These are phyloP conservation scores for Nemapogon koenigi DNA, from an alignment of 2,888 invertebrate genomes.

Conservation along the genomic window DNA sequence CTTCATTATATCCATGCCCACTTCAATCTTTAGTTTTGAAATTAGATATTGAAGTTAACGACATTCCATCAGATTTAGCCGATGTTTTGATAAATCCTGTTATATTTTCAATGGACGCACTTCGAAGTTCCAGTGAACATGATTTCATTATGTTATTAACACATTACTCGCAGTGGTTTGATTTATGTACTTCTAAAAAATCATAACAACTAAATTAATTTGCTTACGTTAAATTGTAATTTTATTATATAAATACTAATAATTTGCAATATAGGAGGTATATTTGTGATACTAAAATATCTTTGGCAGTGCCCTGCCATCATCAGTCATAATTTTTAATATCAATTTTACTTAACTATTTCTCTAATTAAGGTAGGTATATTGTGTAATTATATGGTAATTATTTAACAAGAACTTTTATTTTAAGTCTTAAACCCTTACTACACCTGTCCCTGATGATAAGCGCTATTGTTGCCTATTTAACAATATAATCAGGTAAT, in stretches of 20 bases:
- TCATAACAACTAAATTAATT: slow-evolving; percentile 3
- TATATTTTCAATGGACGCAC: slow-evolving; percentile 23
- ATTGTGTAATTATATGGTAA: too few relatives aligned
- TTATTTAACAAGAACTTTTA: too few relatives aligned
- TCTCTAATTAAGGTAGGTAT: too few relatives aligned
- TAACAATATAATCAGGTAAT: too few relatives aligned
- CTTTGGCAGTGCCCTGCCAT: too few relatives aligned
- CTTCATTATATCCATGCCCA: slow-evolving; percentile 31
- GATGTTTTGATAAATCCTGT: slow-evolving; percentile 24
- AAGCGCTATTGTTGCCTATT: too few relatives aligned
- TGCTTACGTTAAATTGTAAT: slow-evolving; percentile 2
- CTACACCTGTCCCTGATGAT: too few relatives aligned
- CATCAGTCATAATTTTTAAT: too few relatives aligned
- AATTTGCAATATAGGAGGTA: too few relatives aligned
- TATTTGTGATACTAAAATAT: too few relatives aligned
- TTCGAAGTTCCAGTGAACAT: slow-evolving; percentile 27
- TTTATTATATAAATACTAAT: not conserved
- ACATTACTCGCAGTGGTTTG: slow-evolving; percentile 49
- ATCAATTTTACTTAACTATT: too few relatives aligned
- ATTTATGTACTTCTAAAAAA: slow-evolving; percentile 29
- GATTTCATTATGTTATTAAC: slow-evolving; percentile 40
- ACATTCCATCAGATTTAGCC: slow-evolving; percentile 21
- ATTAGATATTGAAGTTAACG: slow-evolving; percentile 31
- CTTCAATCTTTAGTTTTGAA: slow-evolving; percentile 29
- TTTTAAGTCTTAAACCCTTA: too few relatives aligned